A percentile compares a stretch with the other conserved stretches of the same genome.
Evolutionary conservation across 2,888 invertebrate species (phyloP).

Genomic region (Drosophila algonquin): DNA sequence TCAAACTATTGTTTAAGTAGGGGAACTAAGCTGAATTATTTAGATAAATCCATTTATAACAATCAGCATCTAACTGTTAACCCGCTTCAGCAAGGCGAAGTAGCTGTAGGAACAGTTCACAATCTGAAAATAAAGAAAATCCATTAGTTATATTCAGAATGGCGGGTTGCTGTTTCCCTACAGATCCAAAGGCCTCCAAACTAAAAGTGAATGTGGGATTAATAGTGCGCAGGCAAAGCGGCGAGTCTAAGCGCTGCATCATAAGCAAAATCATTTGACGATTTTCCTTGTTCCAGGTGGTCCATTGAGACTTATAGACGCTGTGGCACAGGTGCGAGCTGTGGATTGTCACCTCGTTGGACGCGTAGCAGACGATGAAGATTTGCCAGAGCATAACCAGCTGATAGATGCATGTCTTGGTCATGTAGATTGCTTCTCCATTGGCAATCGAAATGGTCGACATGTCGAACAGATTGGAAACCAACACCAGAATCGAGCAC

Average conservation of each 20-base stretch:
- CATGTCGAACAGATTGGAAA: conserved; percentile 77
- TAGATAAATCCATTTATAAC: neutral
- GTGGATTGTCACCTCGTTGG: conserved; percentile 68
- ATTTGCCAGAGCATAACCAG: conserved; percentile 74
- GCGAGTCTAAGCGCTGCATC: conserved; percentile 60
- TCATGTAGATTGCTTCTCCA: conserved; percentile 52
- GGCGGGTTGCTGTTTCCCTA: conserved; percentile 39
- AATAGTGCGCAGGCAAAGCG: conserved; percentile 65
- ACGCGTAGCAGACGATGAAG: conserved; percentile 72
- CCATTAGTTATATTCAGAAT: neutral
- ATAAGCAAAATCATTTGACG: conserved; percentile 57
- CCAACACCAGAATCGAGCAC: conserved; percentile 76
- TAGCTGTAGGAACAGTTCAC: conserved; percentile 78
- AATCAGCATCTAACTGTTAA: conserved; percentile 58
- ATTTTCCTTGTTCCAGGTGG: conserved; percentile 58
- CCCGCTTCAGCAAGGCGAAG: conserved; percentile 72
- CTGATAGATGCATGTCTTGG: conserved; percentile 67
- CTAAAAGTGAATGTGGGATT: conserved; percentile 72
- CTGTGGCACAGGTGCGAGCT: conserved; percentile 58
- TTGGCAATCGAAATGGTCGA: conserved; percentile 53
- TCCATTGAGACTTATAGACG: conserved; percentile 66
- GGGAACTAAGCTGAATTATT: neutral
- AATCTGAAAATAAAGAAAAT: conserved; percentile 55
- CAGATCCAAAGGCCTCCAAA: conserved; percentile 75
- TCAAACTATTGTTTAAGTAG: neutral